Percentiles rank a stretch among this genome's conserved stretches.
Evolutionary conservation across 2,113 vertebrate genomes (phyloP).

Genomic region (Cottus gobio): DNA sequence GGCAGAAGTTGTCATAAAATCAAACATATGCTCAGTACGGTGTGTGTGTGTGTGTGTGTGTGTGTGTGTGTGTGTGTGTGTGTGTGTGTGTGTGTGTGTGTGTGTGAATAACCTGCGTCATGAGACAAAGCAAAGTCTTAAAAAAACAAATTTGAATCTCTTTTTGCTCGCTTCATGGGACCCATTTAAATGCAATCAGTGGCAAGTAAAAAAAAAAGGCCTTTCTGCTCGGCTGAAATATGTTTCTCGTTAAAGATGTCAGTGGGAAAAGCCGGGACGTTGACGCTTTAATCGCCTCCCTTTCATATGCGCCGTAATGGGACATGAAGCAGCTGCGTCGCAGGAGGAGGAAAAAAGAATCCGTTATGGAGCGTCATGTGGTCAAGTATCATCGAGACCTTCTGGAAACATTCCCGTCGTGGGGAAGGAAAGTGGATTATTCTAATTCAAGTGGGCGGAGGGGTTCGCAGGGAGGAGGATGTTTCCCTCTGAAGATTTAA

Average conservation of each 20-base stretch:
- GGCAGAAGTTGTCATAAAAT: constrained; percentile 65
- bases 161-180: constrained; percentile 40
- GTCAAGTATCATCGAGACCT: constrained; percentile 60
- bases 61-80: constrained; percentile 9
- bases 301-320: constrained; percentile 57
- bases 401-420: constrained; percentile 65
- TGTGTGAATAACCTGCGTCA: constrained; percentile 56
- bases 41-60: constrained; percentile 10
- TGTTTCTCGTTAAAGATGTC: constrained; percentile 71
- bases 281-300: constrained; percentile 60
- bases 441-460: constrained; percentile 61
- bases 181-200: constrained; percentile 74
- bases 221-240: constrained; percentile 61
- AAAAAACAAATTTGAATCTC: constrained; percentile 50
- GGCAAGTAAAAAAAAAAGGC: constrained; percentile 28
- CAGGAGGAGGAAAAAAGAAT: constrained; percentile 1
- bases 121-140: constrained; percentile 29
- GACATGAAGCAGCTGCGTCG: constrained; percentile 68
- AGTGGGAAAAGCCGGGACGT: constrained; percentile 50
- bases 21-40: constrained; percentile 63
- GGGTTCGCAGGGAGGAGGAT: constrained; percentile 21
- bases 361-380: constrained; percentile 60
- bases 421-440: constrained; percentile 67
- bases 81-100: constrained; percentile 11
- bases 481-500: constrained; percentile 61